phyloP scores from a whole-genome alignment of 1,140 invertebrate genomes.

The Daktulosphaira vitifoliae region DNA sequence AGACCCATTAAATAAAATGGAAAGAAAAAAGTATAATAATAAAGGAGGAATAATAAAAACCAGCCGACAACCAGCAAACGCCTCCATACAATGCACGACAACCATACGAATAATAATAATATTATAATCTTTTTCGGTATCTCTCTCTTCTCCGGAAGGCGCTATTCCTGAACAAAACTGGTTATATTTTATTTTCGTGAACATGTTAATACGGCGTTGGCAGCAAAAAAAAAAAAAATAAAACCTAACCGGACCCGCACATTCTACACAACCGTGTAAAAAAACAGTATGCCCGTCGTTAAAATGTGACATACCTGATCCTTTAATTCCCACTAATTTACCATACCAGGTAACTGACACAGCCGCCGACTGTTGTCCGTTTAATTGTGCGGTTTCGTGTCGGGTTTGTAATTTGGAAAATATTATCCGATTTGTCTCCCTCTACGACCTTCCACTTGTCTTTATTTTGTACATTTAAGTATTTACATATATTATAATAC shows the following conservation, averaged over 20 bases:
- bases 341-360: neutral
- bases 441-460: neutral
- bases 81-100: neutral
- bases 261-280: neutral
- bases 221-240: neutral
- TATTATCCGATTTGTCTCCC: neutral
- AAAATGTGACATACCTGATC: slow-evolving; percentile 23
- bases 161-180: slow-evolving; percentile 17
- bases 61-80: slow-evolving; percentile 26
- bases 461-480: neutral
- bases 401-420: slow-evolving; percentile 9
- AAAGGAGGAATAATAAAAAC: slow-evolving; percentile 19
- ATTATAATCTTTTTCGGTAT: slow-evolving; percentile 32
- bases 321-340: slow-evolving; percentile 28
- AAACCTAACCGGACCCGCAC: neutral
- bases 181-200: slow-evolving; percentile 29
- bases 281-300: neutral
- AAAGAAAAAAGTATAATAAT: neutral
- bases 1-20: slow-evolving; percentile 16
- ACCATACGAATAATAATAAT: slow-evolving; percentile 16
- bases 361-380: neutral
- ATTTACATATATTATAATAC: too few species aligned
- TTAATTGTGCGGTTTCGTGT: slow-evolving; percentile 30
- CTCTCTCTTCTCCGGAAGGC: slow-evolving; percentile 27
- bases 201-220: slow-evolving; percentile 26